Conservation (phyloP, 2,797 vertebrate genomes). For the Gymnothorax javanicus region DNA sequence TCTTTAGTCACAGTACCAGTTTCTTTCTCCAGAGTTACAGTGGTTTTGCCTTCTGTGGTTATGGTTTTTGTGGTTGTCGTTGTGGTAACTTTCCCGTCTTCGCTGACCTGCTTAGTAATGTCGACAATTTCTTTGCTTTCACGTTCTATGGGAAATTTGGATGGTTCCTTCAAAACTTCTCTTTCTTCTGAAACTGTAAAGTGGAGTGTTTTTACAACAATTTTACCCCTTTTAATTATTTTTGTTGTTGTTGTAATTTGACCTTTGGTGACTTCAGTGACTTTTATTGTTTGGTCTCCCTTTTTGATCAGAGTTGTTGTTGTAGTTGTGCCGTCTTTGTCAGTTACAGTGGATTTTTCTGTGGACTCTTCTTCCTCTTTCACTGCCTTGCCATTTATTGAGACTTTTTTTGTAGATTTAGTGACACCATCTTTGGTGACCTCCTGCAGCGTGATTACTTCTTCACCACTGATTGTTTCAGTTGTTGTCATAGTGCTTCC, state of each 20-base stretch:
- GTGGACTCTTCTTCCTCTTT: neutral
- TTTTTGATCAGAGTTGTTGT: neutral
- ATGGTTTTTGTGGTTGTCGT: neutral
- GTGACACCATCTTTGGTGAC: neutral
- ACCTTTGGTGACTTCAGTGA: neutral
- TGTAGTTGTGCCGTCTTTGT: neutral
- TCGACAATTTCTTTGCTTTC: neutral
- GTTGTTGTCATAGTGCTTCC: slow-evolving; percentile 3
- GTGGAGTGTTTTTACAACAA: neutral
- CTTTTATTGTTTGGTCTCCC: neutral
- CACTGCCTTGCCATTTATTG: neutral
- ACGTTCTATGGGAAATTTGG: neutral
- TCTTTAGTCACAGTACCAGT: neutral
- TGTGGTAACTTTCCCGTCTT: neutral
- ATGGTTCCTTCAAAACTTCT: neutral
- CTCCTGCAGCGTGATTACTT: neutral
- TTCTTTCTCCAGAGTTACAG: neutral
- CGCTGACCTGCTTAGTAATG: neutral
- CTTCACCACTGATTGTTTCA: neutral
- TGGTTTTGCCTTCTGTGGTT: neutral
- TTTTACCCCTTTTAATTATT: neutral
- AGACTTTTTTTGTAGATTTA: neutral
- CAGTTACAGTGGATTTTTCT: neutral
- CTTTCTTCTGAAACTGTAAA: neutral
- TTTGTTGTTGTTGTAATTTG: neutral